Evolutionary conservation across 2,797 vertebrate genomes (phyloP).

Genomic region (Sardinella longiceps): DNA sequence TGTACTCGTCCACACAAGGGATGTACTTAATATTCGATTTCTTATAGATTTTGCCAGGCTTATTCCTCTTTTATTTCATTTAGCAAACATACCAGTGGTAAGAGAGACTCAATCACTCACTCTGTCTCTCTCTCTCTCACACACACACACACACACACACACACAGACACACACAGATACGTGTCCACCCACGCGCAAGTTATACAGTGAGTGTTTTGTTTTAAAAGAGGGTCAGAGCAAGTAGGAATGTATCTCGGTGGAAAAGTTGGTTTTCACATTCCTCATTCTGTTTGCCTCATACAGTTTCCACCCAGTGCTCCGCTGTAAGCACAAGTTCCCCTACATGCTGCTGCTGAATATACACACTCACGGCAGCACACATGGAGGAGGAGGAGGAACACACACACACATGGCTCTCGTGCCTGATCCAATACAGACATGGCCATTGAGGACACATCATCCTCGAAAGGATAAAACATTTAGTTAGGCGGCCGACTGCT

Average conservation of each 20-base stretch:
- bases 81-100: conserved; percentile 14
- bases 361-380: neutral
- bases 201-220: conserved; percentile 54
- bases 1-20: neutral
- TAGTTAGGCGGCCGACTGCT: no score
- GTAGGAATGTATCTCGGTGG: conserved; percentile 43
- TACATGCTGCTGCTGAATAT: neutral
- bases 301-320: conserved; percentile 31
- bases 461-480: neutral
- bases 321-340: conserved; percentile 31
- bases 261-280: conserved; percentile 52
- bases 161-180: conserved; percentile 20
- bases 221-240: conserved; percentile 28
- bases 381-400: no score
- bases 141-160: conserved; percentile 34
- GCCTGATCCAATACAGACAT: neutral
- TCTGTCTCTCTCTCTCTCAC: no score
- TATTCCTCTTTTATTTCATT: neutral
- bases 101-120: conserved; percentile 2
- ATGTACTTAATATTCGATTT: neutral
- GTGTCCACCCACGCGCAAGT: conserved; percentile 32
- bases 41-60: neutral
- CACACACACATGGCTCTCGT: neutral
- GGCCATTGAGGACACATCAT: neutral
- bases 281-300: conserved; percentile 49